Evolutionary conservation across 64 coral and sea anemone genomes (phyloP).

Genomic region (Hydrozoanthus tunicans): DNA sequence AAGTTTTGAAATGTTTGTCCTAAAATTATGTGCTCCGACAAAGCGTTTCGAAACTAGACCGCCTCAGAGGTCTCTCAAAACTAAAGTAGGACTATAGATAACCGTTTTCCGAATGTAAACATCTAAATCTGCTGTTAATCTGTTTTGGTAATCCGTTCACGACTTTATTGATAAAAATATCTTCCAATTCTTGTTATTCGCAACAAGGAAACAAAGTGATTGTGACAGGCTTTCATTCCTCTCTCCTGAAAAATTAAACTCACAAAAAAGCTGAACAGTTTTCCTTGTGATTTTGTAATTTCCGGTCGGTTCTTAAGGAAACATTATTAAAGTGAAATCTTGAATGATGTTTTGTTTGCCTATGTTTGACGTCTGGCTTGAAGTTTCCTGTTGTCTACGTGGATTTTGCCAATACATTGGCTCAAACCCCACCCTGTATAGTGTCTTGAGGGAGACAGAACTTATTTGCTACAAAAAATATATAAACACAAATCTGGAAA

Average conservation of each 20-base stretch:
- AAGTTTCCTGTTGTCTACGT: constrained; percentile 42
- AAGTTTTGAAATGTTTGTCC: too few relatives aligned
- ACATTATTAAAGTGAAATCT: constrained; percentile 56
- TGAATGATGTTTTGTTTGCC: constrained; percentile 53
- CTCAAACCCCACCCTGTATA: constrained; percentile 30
- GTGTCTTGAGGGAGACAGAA: background rate
- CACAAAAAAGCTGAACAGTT: background rate
- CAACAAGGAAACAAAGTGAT: background rate
- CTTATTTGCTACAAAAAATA: background rate
- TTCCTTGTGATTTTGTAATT: constrained; percentile 37
- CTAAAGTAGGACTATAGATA: background rate
- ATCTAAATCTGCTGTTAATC: constrained; percentile 46
- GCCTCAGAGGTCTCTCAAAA: background rate
- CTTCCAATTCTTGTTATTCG: background rate
- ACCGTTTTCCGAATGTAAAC: constrained; percentile 42
- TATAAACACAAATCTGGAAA: background rate
- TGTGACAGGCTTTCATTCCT: background rate
- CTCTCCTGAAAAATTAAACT: background rate
- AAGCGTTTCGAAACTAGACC: too few relatives aligned
- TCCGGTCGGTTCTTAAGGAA: constrained; percentile 6
- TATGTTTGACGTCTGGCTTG: constrained; percentile 51
- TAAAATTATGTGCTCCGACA: too few relatives aligned
- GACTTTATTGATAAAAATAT: background rate
- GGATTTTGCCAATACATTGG: background rate
- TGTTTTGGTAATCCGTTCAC: constrained; percentile 26